These are phyloP conservation scores for Epiblema foenella DNA, from an alignment of 2,888 invertebrate species.

Conservation along the genomic window DNA sequence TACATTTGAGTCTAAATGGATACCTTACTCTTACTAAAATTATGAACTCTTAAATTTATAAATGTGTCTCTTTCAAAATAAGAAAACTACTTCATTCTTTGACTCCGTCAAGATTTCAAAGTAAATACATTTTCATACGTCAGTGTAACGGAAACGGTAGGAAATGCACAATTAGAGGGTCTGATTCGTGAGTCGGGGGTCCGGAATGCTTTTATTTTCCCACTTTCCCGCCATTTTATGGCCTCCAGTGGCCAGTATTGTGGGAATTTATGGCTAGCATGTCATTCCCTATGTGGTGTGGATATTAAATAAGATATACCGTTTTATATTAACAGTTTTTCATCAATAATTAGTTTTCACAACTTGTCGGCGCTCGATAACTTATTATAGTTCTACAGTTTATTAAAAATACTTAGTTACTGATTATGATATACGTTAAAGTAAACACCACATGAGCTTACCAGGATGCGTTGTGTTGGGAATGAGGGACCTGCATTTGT, in stretches of 20 bases:
- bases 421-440: too few species aligned
- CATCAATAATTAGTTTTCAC: not conserved
- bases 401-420: not conserved
- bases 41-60: not conserved
- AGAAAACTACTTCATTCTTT: slow-evolving; percentile 11
- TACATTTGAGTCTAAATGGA: too few species aligned
- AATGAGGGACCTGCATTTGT: too few species aligned
- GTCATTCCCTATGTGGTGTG: not conserved
- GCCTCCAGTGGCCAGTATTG: slow-evolving; percentile 70
- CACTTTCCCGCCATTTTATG: slow-evolving; percentile 69
- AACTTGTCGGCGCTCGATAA: not conserved
- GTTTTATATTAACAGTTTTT: not conserved
- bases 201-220: slow-evolving; percentile 82
- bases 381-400: too few species aligned
- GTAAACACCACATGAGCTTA: too few species aligned
- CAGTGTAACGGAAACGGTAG: slow-evolving; percentile 47
- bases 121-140: slow-evolving; percentile 28
- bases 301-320: slow-evolving; percentile 10
- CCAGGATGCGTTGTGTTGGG: too few species aligned
- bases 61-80: not conserved
- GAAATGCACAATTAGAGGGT: slow-evolving; percentile 63
- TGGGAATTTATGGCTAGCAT: slow-evolving; percentile 19
- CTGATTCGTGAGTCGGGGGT: slow-evolving; percentile 52
- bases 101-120: slow-evolving; percentile 2
- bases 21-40: not conserved